These are phyloP conservation scores for Sebastes taczanowskii DNA, from an alignment of 2,797 vertebrate species.

Conservation along the genomic window DNA sequence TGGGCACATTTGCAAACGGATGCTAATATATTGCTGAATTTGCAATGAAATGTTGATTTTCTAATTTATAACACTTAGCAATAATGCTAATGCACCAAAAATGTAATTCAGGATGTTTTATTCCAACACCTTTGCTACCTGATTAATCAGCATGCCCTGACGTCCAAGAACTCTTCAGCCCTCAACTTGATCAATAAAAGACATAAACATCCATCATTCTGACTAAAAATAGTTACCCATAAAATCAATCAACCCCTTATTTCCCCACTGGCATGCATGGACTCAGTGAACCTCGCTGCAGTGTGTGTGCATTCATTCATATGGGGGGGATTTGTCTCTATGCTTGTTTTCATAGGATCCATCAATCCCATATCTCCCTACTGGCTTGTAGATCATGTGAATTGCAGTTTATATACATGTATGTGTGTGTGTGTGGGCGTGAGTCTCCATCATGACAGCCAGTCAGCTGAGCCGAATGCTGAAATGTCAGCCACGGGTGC, in stretches of 20 bases:
- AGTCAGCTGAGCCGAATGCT: constrained; percentile 67
- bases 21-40: constrained; percentile 72
- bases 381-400: constrained; percentile 44
- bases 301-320: constrained; percentile 38
- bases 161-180: constrained; percentile 59
- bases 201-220: constrained; percentile 80
- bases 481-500: constrained; percentile 69
- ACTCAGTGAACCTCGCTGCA: constrained; percentile 60
- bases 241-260: constrained; percentile 75
- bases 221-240: constrained; percentile 78
- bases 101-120: constrained; percentile 65
- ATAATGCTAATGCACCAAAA: constrained; percentile 74
- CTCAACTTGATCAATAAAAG: constrained; percentile 76
- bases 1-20: constrained; percentile 55
- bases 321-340: constrained; percentile 18
- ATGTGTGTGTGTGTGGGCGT: neutral
- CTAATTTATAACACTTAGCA: constrained; percentile 73
- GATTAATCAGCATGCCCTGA: constrained; percentile 68
- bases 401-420: constrained; percentile 21
- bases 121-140: constrained; percentile 55
- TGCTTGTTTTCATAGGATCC: constrained; percentile 39
- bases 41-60: constrained; percentile 62
- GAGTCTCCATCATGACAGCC: constrained; percentile 53
- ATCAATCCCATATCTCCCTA: constrained; percentile 51
- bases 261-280: constrained; percentile 61